Evolutionary conservation across 64 coral and sea anemone genomes (phyloP).

Genomic region (Montipora efflorescens): DNA sequence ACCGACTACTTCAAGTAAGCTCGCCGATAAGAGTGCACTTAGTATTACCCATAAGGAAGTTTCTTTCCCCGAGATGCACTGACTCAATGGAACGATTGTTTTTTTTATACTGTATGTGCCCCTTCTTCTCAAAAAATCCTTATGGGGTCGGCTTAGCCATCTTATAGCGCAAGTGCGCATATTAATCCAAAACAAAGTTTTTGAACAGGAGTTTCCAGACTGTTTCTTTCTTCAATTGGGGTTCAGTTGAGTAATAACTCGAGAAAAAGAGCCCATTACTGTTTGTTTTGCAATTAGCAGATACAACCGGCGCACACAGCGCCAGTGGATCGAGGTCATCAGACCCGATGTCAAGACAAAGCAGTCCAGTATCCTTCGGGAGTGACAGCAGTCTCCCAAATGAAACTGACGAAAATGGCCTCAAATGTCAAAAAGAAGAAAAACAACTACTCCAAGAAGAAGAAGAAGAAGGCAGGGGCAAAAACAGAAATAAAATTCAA

Average conservation of each 20-base stretch:
- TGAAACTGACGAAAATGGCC: conserved; percentile 25
- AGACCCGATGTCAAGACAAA: conserved; percentile 6
- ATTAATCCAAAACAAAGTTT: no score
- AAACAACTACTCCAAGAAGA: background rate
- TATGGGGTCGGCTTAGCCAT: no score
- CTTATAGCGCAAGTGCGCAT: no score
- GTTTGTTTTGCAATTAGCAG: background rate
- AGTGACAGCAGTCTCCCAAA: conserved; percentile 16
- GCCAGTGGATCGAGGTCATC: background rate
- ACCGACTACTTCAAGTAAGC: conserved; percentile 2
- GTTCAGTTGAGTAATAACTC: background rate
- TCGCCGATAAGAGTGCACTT: background rate
- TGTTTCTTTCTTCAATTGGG: background rate
- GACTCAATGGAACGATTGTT: no score
- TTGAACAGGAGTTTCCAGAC: no score
- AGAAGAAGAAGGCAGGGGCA: background rate
- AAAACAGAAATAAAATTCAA: conserved; percentile 40
- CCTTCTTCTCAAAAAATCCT: no score
- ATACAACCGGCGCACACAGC: background rate
- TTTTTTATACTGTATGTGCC: no score
- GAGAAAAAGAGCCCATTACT: background rate
- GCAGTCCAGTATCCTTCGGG: conserved; percentile 33
- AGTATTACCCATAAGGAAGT: background rate
- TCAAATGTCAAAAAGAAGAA: background rate
- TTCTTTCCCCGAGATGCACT: background rate